Base-by-base conservation (phyloP, 2,797 vertebrate genomes). In the Pristis pectinata region DNA sequence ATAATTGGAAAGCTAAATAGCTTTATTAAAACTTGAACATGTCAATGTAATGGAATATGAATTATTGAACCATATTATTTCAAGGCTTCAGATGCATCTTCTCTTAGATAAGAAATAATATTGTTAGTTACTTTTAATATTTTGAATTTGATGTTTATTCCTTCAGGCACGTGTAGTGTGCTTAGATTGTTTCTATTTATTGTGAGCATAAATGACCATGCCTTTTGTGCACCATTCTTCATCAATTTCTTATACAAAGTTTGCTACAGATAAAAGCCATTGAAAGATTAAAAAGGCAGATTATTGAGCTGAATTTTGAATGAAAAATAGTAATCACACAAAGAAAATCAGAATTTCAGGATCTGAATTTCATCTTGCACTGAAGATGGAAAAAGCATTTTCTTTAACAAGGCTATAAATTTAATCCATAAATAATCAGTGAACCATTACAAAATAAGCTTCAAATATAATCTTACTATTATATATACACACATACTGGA, bases 371-470 rank as follows among this genome's bases (percentile, higher is more conserved):
- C 44, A 53, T 94, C 30, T 94, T 56, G 0, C 30, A 56, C 9
- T 94, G 70, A 53, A 19, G 70, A 19, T 74, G 44, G 41, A 53
- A 76, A 44, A 76, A 76, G 92, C 27, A 53, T 94, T 72, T 74
- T 76, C 11, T 30, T 53, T 56, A 94, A 76, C 30, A 94, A 94
- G 11, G 49, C 70, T 74, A 34, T n/a, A 94, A 94, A 94, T 94
- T 53, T 15, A 72, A 76, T 53, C 70, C 92, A 76, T 17, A 53
- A 94, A 76, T 76, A 94, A 91, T 27, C 34, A 94, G 27, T 22
- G 70, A 56, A n/a, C 61, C 59, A 34, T 94, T 53, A 22, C 44
- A 76, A 76, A 94, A 53, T 94, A 22, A 41, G 5, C 15, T 74
- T 93, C 24, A 49, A 93, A 53, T 53, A 70, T 13, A 34, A 11